These are phyloP conservation scores for Sphenodon punctatus DNA, from an alignment of 2,797 vertebrate species.

Conservation along the genomic window DNA sequence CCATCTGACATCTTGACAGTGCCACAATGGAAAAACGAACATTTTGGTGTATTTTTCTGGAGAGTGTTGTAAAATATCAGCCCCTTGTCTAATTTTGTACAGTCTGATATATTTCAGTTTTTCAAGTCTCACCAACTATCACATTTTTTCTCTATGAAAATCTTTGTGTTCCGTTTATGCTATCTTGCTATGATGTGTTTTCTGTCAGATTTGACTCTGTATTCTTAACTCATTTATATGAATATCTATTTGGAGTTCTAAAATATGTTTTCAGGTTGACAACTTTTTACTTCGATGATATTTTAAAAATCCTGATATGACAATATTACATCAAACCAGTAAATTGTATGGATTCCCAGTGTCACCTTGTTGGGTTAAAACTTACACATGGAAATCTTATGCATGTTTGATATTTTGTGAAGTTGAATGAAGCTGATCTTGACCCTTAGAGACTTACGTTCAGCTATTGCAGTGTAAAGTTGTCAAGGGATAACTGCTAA, in stretches of 20 bases:
- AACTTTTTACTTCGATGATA: constrained; percentile 12
- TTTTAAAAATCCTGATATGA: neutral
- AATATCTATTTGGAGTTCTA: neutral
- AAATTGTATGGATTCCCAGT: neutral
- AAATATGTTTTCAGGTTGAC: neutral
- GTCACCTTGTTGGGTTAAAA: constrained; percentile 7
- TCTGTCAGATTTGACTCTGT: neutral
- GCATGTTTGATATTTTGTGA: neutral
- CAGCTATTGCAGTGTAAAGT: constrained; percentile 22
- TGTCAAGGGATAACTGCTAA: constrained; percentile 25
- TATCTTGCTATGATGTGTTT: neutral
- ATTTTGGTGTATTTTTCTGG: constrained; percentile 31
- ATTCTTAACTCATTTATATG: neutral
- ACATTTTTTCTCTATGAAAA: neutral
- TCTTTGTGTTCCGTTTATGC: neutral
- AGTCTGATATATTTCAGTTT: neutral
- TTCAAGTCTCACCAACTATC: neutral
- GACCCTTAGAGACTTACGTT: constrained; percentile 8
- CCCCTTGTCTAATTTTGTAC: neutral
- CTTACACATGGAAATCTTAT: neutral
- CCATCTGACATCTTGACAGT: constrained; percentile 54
- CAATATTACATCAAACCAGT: neutral
- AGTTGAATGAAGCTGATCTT: constrained; percentile 39
- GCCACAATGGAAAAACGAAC: constrained; percentile 21
- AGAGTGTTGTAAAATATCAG: constrained; percentile 31